phyloP scores from a whole-genome alignment of 2,888 invertebrate genomes.

The Chrysopilus asiliformis region DNA sequence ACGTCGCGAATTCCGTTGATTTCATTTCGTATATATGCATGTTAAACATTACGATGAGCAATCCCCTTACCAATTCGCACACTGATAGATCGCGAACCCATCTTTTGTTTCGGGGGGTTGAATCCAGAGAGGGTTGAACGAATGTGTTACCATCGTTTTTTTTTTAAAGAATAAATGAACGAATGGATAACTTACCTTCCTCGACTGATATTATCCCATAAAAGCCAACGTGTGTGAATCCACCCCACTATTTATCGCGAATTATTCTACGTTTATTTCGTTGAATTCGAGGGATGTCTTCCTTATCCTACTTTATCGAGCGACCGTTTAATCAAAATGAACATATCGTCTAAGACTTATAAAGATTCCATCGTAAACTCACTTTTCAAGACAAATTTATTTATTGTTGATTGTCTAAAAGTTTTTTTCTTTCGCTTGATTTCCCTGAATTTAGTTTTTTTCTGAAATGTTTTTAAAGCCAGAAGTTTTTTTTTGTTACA shows the following conservation, averaged over 20 bases:
- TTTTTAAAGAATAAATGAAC: conserved; percentile 7
- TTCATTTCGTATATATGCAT: conserved; percentile 8
- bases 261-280: conserved; percentile 7
- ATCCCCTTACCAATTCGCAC: background rate
- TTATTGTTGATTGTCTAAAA: too few species aligned
- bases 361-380: too few species aligned
- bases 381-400: too few species aligned
- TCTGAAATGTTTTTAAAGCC: too few species aligned
- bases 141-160: background rate
- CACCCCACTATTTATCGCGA: conserved; percentile 11
- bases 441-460: too few species aligned
- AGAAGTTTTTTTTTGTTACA: too few species aligned
- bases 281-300: conserved; percentile 5
- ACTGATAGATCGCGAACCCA: too few species aligned
- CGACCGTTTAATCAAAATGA: conserved; percentile 10
- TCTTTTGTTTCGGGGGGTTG: too few species aligned
- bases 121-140: background rate
- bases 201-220: conserved; percentile 9
- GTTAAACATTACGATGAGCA: background rate
- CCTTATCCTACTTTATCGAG: conserved; percentile 12
- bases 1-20: too few species aligned
- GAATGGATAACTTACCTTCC: too few species aligned
- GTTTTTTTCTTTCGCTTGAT: too few species aligned
- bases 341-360: too few species aligned
- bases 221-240: conserved; percentile 12